A percentile compares a stretch with the other conserved stretches of the same genome.
These are phyloP conservation scores for Crocallis elinguaria DNA, from an alignment of 2,888 invertebrate species.

Conservation along the genomic window DNA sequence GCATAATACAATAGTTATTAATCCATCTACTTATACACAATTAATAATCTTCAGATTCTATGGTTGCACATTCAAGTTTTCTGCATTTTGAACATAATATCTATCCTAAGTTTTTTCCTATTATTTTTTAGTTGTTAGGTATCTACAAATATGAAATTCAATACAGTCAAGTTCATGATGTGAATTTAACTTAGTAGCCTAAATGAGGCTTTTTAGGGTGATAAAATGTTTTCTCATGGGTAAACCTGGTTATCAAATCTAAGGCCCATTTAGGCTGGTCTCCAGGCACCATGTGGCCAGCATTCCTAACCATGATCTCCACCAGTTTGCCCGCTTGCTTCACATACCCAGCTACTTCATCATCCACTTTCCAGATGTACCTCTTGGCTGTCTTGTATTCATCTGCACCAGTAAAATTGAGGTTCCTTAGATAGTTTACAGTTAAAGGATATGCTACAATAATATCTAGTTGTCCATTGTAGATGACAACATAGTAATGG, in stretches of 20 bases:
- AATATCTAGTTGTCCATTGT: constrained; percentile 96
- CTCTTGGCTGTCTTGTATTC: constrained; percentile 88
- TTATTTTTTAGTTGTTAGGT: no score
- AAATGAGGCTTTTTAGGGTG: constrained; percentile 36
- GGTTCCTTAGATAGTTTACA: constrained; percentile 89
- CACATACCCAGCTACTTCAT: constrained; percentile 90
- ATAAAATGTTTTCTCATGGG: constrained; percentile 79
- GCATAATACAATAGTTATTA: no score
- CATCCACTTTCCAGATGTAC: constrained; percentile 88
- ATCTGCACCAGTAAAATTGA: constrained; percentile 88
- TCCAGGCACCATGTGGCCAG: constrained; percentile 92
- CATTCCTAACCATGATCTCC: constrained; percentile 90
- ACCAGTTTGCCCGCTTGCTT: constrained; percentile 89
- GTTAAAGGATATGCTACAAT: constrained; percentile 95
- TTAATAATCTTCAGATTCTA: no score
- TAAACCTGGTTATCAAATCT: constrained; percentile 89
- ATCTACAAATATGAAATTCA: neutral
- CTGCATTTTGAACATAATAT: no score
- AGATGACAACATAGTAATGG: constrained; percentile 90
- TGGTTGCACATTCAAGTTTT: no score
- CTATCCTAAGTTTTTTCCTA: no score
- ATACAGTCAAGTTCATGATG: constrained; percentile 3
- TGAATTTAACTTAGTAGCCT: constrained; percentile 28
- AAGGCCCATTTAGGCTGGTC: constrained; percentile 92
- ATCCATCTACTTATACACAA: no score